phyloP scores from a whole-genome alignment of 2,113 vertebrate genomes.

The Ifrita kowaldi region DNA sequence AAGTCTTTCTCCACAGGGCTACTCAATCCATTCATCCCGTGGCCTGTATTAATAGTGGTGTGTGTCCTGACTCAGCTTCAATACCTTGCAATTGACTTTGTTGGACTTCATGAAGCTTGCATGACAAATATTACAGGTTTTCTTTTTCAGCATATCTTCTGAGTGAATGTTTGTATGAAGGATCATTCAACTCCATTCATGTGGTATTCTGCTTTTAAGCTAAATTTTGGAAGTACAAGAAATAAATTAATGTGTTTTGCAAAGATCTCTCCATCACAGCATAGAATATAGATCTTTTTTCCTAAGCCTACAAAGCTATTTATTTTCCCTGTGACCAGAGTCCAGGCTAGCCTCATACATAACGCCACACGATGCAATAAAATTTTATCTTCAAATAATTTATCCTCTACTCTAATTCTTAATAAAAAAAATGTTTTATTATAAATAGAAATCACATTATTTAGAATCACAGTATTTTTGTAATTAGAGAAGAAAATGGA shows the following conservation, averaged over 20 bases:
- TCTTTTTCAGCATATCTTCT: background rate
- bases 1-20: background rate
- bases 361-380: background rate
- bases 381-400: background rate
- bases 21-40: background rate
- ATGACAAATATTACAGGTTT: background rate
- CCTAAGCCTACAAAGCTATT: background rate
- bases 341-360: background rate
- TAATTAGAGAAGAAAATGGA: background rate
- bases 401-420: background rate
- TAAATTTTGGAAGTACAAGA: background rate
- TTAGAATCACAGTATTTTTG: background rate
- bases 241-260: background rate
- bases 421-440: background rate
- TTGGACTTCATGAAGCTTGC: background rate
- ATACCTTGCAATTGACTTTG: background rate
- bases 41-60: background rate
- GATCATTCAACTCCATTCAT: background rate
- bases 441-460: background rate
- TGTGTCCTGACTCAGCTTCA: background rate
- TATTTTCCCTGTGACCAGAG: background rate
- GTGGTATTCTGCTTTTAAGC: background rate
- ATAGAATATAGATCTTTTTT: background rate
- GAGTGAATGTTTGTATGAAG: background rate
- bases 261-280: background rate